Evolutionary conservation across 2,113 vertebrate genomes (phyloP), one percentile per base, ranked within the genome.

Genomic region (Lucifuga dentata): DNA sequence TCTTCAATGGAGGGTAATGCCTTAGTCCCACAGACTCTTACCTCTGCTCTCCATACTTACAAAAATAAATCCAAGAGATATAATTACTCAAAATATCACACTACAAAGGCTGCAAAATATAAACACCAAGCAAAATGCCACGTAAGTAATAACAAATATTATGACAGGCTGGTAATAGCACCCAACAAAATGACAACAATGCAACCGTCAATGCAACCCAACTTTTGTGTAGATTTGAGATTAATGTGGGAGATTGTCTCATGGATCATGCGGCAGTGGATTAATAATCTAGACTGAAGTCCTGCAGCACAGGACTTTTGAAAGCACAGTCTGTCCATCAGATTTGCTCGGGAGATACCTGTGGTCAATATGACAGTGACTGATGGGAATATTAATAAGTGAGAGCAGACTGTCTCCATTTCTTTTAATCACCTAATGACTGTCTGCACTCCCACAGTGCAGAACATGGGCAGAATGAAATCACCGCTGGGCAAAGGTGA

Each of bases 371-470:
- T 80, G 72, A n/a, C 53, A 69, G 19, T 36, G 62, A 20, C 71
- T 77, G 79, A 83, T 72, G 46, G 43, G 13, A 11, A 19, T 40
- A 76, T 78, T 78, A 73, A 75, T 75, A 81, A 77, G 16, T 21
- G 45, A 67, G 23, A 60, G 9, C 17, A 64, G 29, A 44, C 76
- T 46, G 51, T 73, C 53, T 60, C 53, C 7, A 49, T 62, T 71
- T 48, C 53, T 55, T 52, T 63, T 51, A 58, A 70, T 80, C 44
- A 60, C 39, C 48, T 33, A 40, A 23, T n/a, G 45, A 63, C 36
- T 33, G 32, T 38, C 15, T 60, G 19, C 4, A 33, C 36, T 35
- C 44, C 41, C 0, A 0, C 5, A 46, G 46, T 1, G 9, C 17
- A 40, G 50, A 46, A 21, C 8, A 12, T 4, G 17, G 23, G 43